Evolutionary conservation across 2,888 invertebrate genomes (phyloP).

Genomic region (Kryphioiulus occultus): DNA sequence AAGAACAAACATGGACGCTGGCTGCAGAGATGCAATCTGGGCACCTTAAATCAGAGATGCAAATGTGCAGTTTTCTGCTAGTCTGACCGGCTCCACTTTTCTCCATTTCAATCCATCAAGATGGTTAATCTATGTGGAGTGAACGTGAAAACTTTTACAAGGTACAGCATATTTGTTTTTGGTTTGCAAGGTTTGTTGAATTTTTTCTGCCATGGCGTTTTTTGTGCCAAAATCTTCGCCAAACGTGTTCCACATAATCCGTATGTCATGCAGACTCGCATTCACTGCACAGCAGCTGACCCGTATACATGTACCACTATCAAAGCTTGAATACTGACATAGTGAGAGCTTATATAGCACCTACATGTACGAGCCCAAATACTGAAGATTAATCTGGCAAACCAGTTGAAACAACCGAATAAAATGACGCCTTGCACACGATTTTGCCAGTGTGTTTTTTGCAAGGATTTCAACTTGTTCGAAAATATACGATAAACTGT

Average conservation of each 20-base stretch:
- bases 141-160: background rate
- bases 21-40: background rate
- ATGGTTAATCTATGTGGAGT: background rate
- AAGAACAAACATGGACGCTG: background rate
- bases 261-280: background rate
- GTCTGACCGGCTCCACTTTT: constrained; percentile 18
- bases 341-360: background rate
- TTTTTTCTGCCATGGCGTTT: background rate
- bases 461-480: no score
- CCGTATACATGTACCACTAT: no score
- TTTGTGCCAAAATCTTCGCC: background rate
- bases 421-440: background rate
- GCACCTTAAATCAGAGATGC: background rate
- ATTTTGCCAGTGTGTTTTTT: background rate
- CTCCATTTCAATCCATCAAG: background rate
- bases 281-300: background rate
- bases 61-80: background rate
- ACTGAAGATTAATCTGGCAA: background rate
- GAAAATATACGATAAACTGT: no score
- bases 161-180: constrained; percentile 6
- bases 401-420: background rate
- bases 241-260: background rate
- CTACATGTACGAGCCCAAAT: background rate
- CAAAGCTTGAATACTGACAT: background rate
- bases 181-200: background rate